Percentiles rank a stretch among this genome's conserved stretches.
These are phyloP conservation scores for Caradrina clavipalpis DNA, from an alignment of 2,888 invertebrate species.

Conservation along the genomic window DNA sequence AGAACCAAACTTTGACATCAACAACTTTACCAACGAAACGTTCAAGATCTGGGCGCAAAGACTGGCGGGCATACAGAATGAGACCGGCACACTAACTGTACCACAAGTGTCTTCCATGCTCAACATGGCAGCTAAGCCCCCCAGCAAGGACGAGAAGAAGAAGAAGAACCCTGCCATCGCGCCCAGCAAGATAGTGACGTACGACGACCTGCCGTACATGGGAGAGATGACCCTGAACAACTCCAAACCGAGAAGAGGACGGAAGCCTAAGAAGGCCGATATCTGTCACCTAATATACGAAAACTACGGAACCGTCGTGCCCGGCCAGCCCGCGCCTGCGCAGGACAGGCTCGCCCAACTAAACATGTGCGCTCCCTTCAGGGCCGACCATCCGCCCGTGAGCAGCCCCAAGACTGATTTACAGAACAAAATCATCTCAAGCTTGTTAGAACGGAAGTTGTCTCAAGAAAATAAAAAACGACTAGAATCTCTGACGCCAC, in stretches of 20 bases:
- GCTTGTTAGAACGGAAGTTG: conserved; percentile 93
- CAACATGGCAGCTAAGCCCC: conserved; percentile 76
- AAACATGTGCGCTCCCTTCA: conserved; percentile 73
- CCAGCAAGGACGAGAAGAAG: conserved; percentile 80
- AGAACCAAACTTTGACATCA: conserved; percentile 81
- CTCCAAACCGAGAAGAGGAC: conserved; percentile 95
- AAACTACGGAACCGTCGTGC: conserved; percentile 96
- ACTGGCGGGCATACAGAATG: conserved; percentile 93
- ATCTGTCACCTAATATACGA: conserved; percentile 98
- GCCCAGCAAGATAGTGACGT: conserved; percentile 92
- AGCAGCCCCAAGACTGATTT: conserved; percentile 91
- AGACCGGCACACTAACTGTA: conserved; percentile 78
- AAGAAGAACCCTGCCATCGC: conserved; percentile 84
- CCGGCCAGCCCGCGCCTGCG: conserved; percentile 92
- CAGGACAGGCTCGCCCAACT: conserved; percentile 83
- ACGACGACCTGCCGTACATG: conserved; percentile 97
- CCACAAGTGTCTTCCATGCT: conserved; percentile 73
- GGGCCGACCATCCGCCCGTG: conserved; percentile 65
- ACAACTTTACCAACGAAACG: conserved; percentile 91
- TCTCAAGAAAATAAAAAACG: conserved; percentile 92
- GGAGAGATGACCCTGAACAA: conserved; percentile 97
- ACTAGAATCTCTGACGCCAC: conserved; percentile 79
- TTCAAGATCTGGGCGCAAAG: conserved; percentile 94
- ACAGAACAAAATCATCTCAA: conserved; percentile 93
- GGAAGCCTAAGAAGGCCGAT: conserved; percentile 98